Evolutionary conservation across 2,888 invertebrate genomes (phyloP).

Genomic region (Sesamia inferens): DNA sequence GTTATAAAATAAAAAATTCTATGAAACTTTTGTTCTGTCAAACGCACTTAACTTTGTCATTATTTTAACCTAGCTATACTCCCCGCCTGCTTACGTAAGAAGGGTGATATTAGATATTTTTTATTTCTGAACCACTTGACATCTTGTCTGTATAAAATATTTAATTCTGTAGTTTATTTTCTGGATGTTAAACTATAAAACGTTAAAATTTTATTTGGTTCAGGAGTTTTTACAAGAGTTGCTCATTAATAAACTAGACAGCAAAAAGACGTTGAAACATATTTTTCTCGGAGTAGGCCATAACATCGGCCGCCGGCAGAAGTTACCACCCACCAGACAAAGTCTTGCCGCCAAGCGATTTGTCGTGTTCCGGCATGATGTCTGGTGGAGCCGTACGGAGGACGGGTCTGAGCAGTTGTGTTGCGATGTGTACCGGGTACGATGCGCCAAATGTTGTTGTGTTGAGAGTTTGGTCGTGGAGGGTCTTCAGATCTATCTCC

Average conservation of each 20-base stretch:
- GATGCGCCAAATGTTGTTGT: no score
- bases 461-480: no score
- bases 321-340: no score
- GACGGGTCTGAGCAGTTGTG: no score
- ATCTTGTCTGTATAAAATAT: conserved; percentile 44
- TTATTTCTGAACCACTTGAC: conserved; percentile 44
- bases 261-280: conserved; percentile 18
- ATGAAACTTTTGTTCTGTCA: conserved; percentile 61
- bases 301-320: no score
- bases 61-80: conserved; percentile 55
- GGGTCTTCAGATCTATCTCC: no score
- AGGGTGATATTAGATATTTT: conserved; percentile 46
- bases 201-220: conserved; percentile 34
- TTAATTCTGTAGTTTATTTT: conserved; percentile 33
- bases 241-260: conserved; percentile 44
- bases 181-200: conserved; percentile 32
- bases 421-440: no score
- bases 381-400: no score
- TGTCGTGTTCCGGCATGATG: no score
- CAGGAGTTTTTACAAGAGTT: conserved; percentile 29
- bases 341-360: no score
- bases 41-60: conserved; percentile 57
- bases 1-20: conserved; percentile 40
- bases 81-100: conserved; percentile 41
- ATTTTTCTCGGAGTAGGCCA: conserved; percentile 16